Evolutionary conservation across 1,140 invertebrate species (phyloP).

Genomic region (Platorchestia sp.): DNA sequence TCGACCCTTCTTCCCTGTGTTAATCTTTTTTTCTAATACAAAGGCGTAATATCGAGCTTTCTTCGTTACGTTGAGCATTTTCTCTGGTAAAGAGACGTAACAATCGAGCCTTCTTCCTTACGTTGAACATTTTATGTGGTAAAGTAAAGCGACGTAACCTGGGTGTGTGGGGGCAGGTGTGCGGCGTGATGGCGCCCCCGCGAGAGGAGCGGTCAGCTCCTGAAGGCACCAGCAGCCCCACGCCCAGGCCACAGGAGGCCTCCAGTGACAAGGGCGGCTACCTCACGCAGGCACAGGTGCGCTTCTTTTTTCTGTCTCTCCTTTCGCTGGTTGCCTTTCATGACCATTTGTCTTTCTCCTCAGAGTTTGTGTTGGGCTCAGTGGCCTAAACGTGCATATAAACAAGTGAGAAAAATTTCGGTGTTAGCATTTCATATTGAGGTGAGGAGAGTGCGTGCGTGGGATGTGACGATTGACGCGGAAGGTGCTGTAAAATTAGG

Average conservation of each 20-base stretch:
- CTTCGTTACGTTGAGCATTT: too few species aligned
- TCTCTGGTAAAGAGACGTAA: too few species aligned
- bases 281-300: conserved; percentile 43
- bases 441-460: background rate
- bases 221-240: conserved; percentile 67
- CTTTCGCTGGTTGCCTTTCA: background rate
- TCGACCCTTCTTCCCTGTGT: too few species aligned
- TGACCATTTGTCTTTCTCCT: background rate
- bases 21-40: too few species aligned
- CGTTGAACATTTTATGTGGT: background rate
- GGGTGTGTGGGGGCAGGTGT: background rate
- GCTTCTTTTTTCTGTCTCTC: background rate
- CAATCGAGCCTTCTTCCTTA: background rate
- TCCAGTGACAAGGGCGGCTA: conserved; percentile 57
- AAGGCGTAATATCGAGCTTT: too few species aligned
- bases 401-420: background rate
- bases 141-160: background rate
- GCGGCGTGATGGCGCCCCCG: conserved; percentile 56
- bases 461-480: background rate
- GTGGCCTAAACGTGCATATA: background rate
- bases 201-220: conserved; percentile 67
- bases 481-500: background rate
- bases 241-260: conserved; percentile 63
- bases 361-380: background rate
- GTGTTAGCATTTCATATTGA: too few species aligned